A percentile compares a stretch with the other conserved stretches of the same genome.
Conservation (phyloP, 2,113 vertebrate species). For the Vimba vimba region DNA sequence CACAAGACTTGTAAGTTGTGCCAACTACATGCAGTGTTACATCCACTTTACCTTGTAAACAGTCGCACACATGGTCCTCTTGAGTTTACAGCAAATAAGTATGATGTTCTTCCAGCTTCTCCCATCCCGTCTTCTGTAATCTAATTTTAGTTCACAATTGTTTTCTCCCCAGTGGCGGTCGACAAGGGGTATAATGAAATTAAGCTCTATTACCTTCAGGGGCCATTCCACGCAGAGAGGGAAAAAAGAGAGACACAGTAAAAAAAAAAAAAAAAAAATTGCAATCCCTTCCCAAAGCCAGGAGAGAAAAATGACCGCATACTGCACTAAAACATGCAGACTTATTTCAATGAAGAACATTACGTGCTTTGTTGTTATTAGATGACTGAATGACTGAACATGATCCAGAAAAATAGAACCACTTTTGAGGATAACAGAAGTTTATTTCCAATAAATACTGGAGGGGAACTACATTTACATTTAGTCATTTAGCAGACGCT, state of each 20-base stretch:
- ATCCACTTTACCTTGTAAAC: conserved; percentile 24
- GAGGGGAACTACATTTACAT: too few species aligned
- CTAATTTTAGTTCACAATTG: conserved; percentile 67
- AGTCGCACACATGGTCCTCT: not conserved
- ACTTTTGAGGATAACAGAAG: conserved; percentile 7
- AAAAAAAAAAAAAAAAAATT: conserved; percentile 23
- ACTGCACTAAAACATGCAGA: not conserved
- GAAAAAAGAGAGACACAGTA: not conserved
- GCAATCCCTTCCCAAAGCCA: conserved; percentile 30
- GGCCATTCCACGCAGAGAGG: conserved; percentile 41
- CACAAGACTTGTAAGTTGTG: not conserved
- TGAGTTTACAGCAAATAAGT: conserved; percentile 18
- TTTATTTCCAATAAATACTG: conserved; percentile 55
- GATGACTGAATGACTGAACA: too few species aligned
- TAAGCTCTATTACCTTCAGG: conserved; percentile 59
- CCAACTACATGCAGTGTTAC: not conserved
- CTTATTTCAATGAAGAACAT: not conserved
- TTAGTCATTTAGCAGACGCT: too few species aligned
- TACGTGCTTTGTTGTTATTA: too few species aligned
- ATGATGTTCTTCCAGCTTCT: conserved; percentile 46
- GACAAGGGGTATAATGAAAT: conserved; percentile 69
- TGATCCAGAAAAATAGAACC: not conserved
- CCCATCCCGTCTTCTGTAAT: conserved; percentile 58
- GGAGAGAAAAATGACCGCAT: conserved; percentile 10
- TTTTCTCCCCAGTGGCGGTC: conserved; percentile 67